Percentiles rank a stretch among this genome's conserved stretches.
These are phyloP conservation scores for Chromis chromis DNA, from an alignment of 2,797 vertebrate genomes.

Conservation along the genomic window DNA sequence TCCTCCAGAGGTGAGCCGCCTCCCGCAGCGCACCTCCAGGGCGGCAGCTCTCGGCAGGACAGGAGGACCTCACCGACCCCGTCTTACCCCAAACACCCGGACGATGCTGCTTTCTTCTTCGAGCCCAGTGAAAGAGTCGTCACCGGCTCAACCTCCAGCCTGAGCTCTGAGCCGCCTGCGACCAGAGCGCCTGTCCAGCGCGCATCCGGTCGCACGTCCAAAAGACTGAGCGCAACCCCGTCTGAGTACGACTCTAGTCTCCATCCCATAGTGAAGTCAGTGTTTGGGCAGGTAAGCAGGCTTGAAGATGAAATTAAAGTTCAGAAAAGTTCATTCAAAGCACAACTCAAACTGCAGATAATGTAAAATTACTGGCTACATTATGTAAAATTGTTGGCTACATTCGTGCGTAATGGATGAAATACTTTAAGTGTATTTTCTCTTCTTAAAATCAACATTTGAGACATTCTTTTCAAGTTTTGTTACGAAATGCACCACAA, in stretches of 20 bases:
- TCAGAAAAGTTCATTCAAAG: constrained; percentile 2
- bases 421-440: not conserved
- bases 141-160: constrained; percentile 77
- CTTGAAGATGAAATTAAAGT: not conserved
- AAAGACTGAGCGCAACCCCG: constrained; percentile 64
- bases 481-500: not conserved
- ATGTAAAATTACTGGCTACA: not conserved
- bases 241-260: constrained; percentile 83
- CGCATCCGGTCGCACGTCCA: constrained; percentile 89
- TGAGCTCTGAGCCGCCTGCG: constrained; percentile 71
- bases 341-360: not conserved
- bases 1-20: constrained; percentile 60
- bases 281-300: constrained; percentile 83
- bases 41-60: constrained; percentile 60
- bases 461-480: not conserved
- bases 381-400: no score
- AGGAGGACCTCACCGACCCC: constrained; percentile 76
- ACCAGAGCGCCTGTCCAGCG: constrained; percentile 71
- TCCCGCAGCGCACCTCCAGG: constrained; percentile 52
- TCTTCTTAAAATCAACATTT: not conserved
- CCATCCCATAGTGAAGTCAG: constrained; percentile 94
- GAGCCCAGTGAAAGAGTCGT: constrained; percentile 76
- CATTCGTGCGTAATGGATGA: not conserved
- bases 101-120: constrained; percentile 83
- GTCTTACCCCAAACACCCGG: constrained; percentile 70